These are phyloP conservation scores for Corythornis madagascariensis DNA, from an alignment of 2,113 vertebrate genomes.

Conservation along the genomic window DNA sequence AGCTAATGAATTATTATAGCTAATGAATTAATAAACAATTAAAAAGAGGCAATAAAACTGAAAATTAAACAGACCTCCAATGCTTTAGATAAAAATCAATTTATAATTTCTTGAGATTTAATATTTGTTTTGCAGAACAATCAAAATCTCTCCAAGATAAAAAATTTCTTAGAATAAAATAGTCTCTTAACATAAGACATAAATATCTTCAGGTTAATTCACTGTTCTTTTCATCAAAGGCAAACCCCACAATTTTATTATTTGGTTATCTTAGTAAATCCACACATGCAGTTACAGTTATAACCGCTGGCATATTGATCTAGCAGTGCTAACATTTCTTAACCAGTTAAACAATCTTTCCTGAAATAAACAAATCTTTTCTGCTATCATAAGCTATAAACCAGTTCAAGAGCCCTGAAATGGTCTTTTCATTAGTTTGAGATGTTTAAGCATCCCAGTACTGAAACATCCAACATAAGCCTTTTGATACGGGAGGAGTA, in stretches of 20 bases:
- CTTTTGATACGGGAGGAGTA: constrained; percentile 13
- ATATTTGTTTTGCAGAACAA: background rate
- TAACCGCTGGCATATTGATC: background rate
- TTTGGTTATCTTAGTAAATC: background rate
- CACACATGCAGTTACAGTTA: background rate
- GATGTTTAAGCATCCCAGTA: constrained; percentile 35
- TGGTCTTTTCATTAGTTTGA: constrained; percentile 66
- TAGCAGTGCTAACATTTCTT: constrained; percentile 22
- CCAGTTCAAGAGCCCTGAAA: constrained; percentile 55
- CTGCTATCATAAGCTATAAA: constrained; percentile 35
- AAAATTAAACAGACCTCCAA: background rate
- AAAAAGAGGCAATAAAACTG: constrained; percentile 19
- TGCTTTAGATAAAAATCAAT: background rate
- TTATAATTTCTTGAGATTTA: background rate
- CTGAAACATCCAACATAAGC: constrained; percentile 42
- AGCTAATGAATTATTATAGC: background rate
- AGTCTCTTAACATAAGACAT: background rate
- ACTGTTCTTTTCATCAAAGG: background rate
- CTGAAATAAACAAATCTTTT: constrained; percentile 58
- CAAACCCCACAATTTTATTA: background rate
- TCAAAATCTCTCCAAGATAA: background rate
- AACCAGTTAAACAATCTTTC: constrained; percentile 44
- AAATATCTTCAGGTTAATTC: constrained; percentile 37
- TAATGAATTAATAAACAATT: constrained; percentile 5
- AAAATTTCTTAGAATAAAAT: background rate